phyloP scores from a whole-genome alignment of 2,113 vertebrate genomes.

The Halichoeres trimaculatus region DNA sequence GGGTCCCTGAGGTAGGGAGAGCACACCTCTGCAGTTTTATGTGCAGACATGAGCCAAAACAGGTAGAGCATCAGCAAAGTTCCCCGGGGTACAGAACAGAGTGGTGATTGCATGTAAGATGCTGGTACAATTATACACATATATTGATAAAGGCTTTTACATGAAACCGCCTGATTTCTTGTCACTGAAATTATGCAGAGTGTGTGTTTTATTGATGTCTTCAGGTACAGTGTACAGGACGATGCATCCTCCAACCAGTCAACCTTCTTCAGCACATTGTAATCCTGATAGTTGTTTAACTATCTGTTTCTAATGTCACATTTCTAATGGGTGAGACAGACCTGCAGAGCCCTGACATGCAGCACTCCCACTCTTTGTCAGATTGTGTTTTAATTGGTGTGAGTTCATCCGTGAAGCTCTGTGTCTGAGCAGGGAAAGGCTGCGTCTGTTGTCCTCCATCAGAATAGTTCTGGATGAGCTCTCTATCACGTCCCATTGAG shows the following conservation, averaged over 20 bases:
- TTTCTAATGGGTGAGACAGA: conserved; percentile 12
- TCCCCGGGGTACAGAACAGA: no score
- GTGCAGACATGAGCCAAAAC: no score
- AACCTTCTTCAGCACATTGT: neutral
- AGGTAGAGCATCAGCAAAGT: no score
- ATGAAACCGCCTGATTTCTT: no score
- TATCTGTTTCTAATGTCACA: neutral
- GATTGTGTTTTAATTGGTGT: conserved; percentile 63
- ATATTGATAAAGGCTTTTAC: no score
- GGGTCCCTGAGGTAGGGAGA: no score
- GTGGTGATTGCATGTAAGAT: no score
- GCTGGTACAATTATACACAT: no score
- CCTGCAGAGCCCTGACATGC: conserved; percentile 7
- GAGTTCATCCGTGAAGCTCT: conserved; percentile 53
- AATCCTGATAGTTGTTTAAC: neutral
- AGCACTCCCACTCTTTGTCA: conserved; percentile 23
- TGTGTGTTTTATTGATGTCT: neutral
- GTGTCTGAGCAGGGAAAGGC: conserved; percentile 36
- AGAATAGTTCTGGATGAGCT: conserved; percentile 13
- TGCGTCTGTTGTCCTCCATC: conserved; percentile 24
- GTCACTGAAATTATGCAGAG: no score
- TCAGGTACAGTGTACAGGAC: neutral
- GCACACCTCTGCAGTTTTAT: no score
- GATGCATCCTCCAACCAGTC: neutral
- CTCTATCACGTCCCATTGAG: conserved; percentile 18